Percentiles rank a stretch among this genome's conserved stretches.
phyloP scores from a whole-genome alignment of 2,113 vertebrate species.

The Grammomys dolichurus region DNA sequence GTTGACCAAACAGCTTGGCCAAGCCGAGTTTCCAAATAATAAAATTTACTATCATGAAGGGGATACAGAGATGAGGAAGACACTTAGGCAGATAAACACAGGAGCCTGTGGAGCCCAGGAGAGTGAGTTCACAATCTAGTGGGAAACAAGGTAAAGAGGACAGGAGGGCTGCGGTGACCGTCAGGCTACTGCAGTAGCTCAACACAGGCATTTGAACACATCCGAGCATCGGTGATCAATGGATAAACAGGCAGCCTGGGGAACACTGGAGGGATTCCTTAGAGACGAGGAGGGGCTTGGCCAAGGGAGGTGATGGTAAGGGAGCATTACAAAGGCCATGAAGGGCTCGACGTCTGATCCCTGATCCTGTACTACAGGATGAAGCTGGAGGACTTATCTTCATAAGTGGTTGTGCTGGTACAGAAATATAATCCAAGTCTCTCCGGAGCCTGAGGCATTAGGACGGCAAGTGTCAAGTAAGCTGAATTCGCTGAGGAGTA shows the following conservation, averaged over 20 bases:
- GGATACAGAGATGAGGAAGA: neutral
- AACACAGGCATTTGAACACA: neutral
- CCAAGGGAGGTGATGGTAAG: neutral
- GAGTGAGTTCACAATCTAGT: neutral
- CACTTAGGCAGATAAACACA: neutral
- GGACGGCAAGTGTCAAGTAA: too few relatives aligned
- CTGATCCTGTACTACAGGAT: neutral
- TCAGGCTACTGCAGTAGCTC: rapidly evolving
- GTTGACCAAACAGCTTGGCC: neutral
- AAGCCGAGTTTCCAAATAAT: neutral
- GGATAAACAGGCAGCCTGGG: neutral
- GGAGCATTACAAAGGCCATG: neutral
- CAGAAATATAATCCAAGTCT: neutral
- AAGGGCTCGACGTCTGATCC: neutral
- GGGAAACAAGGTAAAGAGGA: neutral
- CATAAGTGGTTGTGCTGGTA: neutral
- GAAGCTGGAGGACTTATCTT: neutral
- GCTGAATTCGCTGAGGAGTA: neutral
- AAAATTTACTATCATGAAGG: neutral
- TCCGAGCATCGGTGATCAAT: neutral
- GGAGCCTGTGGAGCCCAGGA: neutral
- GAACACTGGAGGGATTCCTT: neutral
- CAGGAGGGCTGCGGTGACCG: neutral
- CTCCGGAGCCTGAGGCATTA: neutral
- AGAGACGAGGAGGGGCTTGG: neutral